Evolutionary conservation across 2,113 vertebrate genomes (phyloP), one percentile per base, ranked within the genome.

Genomic region (Chaetops frenatus): DNA sequence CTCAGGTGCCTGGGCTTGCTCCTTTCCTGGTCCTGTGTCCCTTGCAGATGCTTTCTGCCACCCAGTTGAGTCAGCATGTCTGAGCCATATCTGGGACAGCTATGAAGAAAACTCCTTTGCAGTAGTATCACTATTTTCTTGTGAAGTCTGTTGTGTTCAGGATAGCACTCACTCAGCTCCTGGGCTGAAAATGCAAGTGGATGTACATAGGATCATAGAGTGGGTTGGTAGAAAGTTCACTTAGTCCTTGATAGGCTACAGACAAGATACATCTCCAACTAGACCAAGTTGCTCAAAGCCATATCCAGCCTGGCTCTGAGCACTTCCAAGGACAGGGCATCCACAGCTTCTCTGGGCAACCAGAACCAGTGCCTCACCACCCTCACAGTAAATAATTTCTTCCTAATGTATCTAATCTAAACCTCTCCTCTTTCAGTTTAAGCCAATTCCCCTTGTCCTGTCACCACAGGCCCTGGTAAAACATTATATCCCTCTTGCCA

Each of bases 401-500:
- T 57, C 51, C 20, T 50, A 42, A 42, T 36, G n/a, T n/a, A 35
- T 40, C 33, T 18, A 50, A 27, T 31, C 29, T 51, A 12, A 84
- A 65, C 31, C 42, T 67, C 51, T 33, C 27, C 16, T 58, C 42
- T 35, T 84, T 56, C 36, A 35, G 13, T 67, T 94, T 72, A 56
- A 81, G 25, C 27, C 5, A 3, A 10, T 73, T 12, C 9, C 23
- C 12, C 69, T 74, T 51, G 24, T 48, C 19, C 45, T 62, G 36
- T 66, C 51, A 44, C 74, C 61, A 12, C 8, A 71, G 38, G 8
- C 42, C 35, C 45, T 61, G 27, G 11, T 45, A 72, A 67, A 78
- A 35, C 20, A 11, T 14, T 29, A 8, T 40, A 18, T 35, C 7
- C 6, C n/a, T 8, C 20, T 88, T 1, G 0, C 27, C 27, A 56